Evolutionary conservation across 2,888 invertebrate genomes (phyloP).

Genomic region (Caenorhabditis becei): DNA sequence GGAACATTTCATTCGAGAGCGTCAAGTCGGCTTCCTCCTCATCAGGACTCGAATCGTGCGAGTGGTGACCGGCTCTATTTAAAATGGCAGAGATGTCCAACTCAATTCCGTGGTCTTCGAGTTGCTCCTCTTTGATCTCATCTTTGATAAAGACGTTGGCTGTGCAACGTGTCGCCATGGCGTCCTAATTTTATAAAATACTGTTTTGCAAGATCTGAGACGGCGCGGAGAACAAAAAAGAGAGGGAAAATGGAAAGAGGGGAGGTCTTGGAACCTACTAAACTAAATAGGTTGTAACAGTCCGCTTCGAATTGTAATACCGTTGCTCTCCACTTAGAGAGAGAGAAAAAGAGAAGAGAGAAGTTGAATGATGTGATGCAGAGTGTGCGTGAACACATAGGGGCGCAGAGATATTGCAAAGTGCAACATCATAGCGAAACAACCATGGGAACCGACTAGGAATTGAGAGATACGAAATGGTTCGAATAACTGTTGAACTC

Average conservation of each 20-base stretch:
- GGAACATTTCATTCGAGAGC: conserved; percentile 37
- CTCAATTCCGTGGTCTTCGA: conserved; percentile 36
- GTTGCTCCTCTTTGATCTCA: conserved; percentile 54
- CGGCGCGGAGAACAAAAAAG: neutral
- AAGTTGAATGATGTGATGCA: neutral
- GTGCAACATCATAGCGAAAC: conserved; percentile 1
- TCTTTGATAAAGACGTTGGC: conserved; percentile 56
- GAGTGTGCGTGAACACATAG: neutral
- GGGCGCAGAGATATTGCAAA: neutral
- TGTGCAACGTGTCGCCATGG: conserved; percentile 46
- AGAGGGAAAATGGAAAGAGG: neutral
- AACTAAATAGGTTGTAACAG: neutral
- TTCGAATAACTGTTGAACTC: no score
- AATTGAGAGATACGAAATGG: neutral
- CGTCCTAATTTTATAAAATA: neutral
- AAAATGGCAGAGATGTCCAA: conserved; percentile 16
- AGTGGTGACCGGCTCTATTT: conserved; percentile 25
- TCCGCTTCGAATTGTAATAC: neutral
- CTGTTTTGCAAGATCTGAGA: neutral
- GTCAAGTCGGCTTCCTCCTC: conserved; percentile 42
- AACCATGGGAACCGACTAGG: neutral
- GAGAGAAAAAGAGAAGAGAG: neutral
- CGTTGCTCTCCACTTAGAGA: neutral
- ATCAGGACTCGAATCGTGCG: conserved; percentile 50
- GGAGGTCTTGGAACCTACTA: neutral